Evolutionary conservation across 1,140 invertebrate genomes (phyloP).

Genomic region (Sycobia sp.): DNA sequence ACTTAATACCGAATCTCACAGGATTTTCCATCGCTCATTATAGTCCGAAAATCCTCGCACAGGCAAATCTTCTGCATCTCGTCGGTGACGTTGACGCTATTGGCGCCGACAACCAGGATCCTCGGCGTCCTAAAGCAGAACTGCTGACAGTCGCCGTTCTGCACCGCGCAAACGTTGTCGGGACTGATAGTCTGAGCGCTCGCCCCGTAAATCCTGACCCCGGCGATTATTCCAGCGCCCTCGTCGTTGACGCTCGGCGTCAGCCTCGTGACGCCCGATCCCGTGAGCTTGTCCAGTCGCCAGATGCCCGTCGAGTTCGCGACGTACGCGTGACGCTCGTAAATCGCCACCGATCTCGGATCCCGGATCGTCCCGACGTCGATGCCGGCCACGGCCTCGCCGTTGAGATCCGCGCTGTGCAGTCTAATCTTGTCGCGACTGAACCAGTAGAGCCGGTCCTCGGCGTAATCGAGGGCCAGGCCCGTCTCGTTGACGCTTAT

Average conservation of each 20-base stretch:
- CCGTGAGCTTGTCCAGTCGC: slow-evolving; percentile 3
- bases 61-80: slow-evolving; percentile 11
- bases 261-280: background rate
- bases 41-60: slow-evolving; percentile 1
- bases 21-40: background rate
- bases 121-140: slow-evolving; percentile 6
- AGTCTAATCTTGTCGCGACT: background rate
- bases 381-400: background rate
- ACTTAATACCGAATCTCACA: too few relatives aligned
- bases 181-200: background rate
- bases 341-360: background rate
- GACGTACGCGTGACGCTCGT: slow-evolving; percentile 4
- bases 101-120: background rate
- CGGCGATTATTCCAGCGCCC: background rate
- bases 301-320: slow-evolving; percentile 13
- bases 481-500: background rate
- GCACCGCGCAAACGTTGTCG: background rate
- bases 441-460: slow-evolving; percentile 10
- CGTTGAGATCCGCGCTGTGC: background rate
- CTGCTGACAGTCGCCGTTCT: slow-evolving; percentile 20
- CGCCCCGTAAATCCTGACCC: background rate
- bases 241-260: background rate
- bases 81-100: background rate
- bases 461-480: background rate
- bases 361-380: background rate